A percentile compares a stretch with the other conserved stretches of the same genome.
Conservation (phyloP, 2,888 invertebrate genomes). For the Napeogenes sylphis region DNA sequence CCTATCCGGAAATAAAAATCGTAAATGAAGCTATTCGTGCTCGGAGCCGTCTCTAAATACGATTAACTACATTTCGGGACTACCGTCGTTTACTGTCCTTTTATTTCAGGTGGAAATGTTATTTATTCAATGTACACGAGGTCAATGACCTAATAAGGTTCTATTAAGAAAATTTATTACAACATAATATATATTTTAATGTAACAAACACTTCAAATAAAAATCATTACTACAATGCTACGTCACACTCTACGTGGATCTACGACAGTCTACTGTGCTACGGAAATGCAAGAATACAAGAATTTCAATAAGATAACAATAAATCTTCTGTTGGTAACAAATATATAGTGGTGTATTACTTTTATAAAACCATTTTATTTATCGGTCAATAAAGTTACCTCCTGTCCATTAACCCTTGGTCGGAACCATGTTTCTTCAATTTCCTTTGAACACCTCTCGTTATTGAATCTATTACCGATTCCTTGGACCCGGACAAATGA, state of each 20-base stretch:
- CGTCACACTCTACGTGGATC: too few relatives aligned
- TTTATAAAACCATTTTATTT: slow-evolving; percentile 10
- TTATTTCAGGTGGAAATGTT: slow-evolving; percentile 73
- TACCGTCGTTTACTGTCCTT: slow-evolving; percentile 69
- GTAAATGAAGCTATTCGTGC: slow-evolving; percentile 75
- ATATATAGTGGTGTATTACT: neutral
- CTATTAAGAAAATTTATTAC: neutral
- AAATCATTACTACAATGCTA: too few relatives aligned
- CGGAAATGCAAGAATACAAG: neutral
- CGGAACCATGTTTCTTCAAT: slow-evolving; percentile 51
- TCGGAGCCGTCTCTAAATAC: slow-evolving; percentile 63
- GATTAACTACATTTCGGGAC: slow-evolving; percentile 72
- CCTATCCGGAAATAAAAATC: slow-evolving; percentile 73
- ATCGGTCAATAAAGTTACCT: slow-evolving; percentile 37
- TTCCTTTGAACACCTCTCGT: slow-evolving; percentile 46
- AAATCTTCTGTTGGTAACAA: neutral
- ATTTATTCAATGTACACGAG: slow-evolving; percentile 47
- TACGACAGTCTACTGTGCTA: neutral
- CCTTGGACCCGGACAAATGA: slow-evolving; percentile 31
- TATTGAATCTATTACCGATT: slow-evolving; percentile 62
- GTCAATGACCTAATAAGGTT: slow-evolving; percentile 11
- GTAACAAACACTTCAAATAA: too few relatives aligned
- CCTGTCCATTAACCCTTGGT: slow-evolving; percentile 57
- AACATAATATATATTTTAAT: too few relatives aligned
- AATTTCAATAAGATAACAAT: neutral